phyloP scores from a whole-genome alignment of 2,113 vertebrate species.

The Oxyura jamaicensis region DNA sequence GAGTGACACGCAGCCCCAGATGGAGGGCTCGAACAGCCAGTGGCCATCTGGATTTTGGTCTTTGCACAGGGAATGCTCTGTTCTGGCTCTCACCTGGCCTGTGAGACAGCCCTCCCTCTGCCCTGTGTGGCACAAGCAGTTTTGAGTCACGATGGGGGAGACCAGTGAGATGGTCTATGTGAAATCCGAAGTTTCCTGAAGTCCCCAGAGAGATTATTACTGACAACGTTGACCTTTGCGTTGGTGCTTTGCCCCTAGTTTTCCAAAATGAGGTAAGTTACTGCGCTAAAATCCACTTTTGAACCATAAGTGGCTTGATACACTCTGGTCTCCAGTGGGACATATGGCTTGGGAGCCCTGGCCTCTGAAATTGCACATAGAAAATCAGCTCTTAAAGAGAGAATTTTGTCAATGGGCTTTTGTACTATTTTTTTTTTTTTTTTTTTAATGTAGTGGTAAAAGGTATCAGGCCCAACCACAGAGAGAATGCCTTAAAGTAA shows the following conservation, averaged over 20 bases:
- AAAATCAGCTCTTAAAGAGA: background rate
- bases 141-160: background rate
- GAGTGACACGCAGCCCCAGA: conserved; percentile 27
- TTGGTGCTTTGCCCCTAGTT: background rate
- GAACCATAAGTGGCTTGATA: background rate
- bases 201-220: background rate
- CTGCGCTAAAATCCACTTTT: background rate
- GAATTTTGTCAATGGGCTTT: background rate
- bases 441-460: background rate
- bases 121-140: background rate
- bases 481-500: background rate
- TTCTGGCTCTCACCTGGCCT: conserved; percentile 28
- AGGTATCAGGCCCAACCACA: background rate
- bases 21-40: background rate
- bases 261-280: conserved; percentile 3
- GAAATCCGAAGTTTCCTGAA: background rate
- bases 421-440: background rate
- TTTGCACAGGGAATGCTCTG: background rate
- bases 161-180: background rate
- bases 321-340: background rate
- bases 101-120: background rate
- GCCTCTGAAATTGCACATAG: background rate
- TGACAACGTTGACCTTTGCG: background rate
- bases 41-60: conserved; percentile 20
- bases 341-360: background rate